Evolutionary conservation across 2,888 invertebrate species (phyloP), one percentile per base, ranked within the genome.

Genomic region (Invenusta paracnida): DNA sequence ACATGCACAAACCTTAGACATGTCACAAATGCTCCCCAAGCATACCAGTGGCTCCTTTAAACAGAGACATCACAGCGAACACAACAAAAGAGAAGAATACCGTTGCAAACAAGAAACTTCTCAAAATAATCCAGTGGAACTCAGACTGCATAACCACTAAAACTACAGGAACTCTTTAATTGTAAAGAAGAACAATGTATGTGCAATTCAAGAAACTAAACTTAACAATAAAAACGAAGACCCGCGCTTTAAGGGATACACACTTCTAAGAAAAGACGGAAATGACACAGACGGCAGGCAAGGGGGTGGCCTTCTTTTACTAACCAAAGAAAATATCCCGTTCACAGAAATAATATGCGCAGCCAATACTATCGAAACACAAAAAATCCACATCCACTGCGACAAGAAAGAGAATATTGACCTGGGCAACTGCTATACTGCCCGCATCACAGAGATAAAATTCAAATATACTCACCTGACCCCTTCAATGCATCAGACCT

Each of bases 51-150:
- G 2, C 17, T n/a, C 17, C 17, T 25, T 13, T 73, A 13, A 73
- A 5, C 73, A 73, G 73, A 73, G 73, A 23, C 73, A 13, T 5
- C 23, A 23, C 23, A 13, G 25, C 73, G 2, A 48, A 17, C 48
- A 23, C 73, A 13, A 73, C 73, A 13, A 73, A 73, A 73, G 73
- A 73, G 27, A 73, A 73, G 25, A 25, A 73, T 23, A 73, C 73
- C 25, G 5, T 73, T 48, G 48, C 48, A 73, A 73, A 23, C 23
- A 73, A 73, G 27, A 13, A 25, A 23, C 23, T 73, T 13, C 73
- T 73, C 73, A 73, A 73, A 25, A 73, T 73, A 13, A 73, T 73
- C 73, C 73, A 73, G 27, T 73, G 73, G 73, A 73, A 73, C 27
- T 13, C 73, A 25, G 73, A 73, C 73, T 23, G 23, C 27, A 73